Percentiles rank a stretch among this genome's conserved stretches.
Conservation (phyloP, 2,888 invertebrate genomes). For the Anthophora plumipes region DNA sequence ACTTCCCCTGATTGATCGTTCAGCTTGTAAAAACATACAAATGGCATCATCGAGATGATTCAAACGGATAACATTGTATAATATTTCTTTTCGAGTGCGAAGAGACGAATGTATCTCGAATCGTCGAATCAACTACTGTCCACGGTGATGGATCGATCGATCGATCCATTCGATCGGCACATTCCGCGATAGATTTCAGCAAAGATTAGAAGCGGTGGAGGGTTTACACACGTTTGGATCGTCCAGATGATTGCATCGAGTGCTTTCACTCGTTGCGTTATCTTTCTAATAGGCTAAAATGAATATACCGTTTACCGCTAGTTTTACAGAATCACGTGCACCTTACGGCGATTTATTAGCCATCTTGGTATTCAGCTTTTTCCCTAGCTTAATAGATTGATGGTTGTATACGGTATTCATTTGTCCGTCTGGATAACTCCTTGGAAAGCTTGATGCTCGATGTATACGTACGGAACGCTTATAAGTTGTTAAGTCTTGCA, state of each 20-base stretch:
- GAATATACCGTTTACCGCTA: constrained; percentile 32
- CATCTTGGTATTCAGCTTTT: constrained; percentile 15
- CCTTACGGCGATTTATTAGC: constrained; percentile 35
- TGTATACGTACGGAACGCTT: not conserved
- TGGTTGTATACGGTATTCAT: constrained; percentile 6
- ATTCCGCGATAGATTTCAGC: constrained; percentile 44
- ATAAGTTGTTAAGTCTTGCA: not conserved
- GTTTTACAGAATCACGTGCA: constrained; percentile 41
- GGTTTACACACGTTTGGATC: constrained; percentile 1
- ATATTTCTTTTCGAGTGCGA: constrained; percentile 31
- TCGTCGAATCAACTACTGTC: constrained; percentile 36
- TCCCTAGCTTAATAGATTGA: constrained; percentile 12
- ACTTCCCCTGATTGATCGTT: constrained; percentile 46
- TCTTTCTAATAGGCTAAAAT: constrained; percentile 44
- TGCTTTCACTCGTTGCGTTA: constrained; percentile 53
- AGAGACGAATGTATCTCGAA: constrained; percentile 33
- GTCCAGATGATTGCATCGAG: constrained; percentile 32
- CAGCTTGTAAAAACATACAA: constrained; percentile 38
- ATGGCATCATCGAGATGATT: constrained; percentile 33
- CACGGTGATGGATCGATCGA: constrained; percentile 52
- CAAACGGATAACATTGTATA: constrained; percentile 35
- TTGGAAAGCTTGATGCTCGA: not conserved
- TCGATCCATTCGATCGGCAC: constrained; percentile 40
- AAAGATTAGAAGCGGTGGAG: constrained; percentile 18
- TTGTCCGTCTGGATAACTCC: not conserved